Base-by-base conservation (phyloP, 2,888 invertebrate species). In the Bhutanitis thaidina region DNA sequence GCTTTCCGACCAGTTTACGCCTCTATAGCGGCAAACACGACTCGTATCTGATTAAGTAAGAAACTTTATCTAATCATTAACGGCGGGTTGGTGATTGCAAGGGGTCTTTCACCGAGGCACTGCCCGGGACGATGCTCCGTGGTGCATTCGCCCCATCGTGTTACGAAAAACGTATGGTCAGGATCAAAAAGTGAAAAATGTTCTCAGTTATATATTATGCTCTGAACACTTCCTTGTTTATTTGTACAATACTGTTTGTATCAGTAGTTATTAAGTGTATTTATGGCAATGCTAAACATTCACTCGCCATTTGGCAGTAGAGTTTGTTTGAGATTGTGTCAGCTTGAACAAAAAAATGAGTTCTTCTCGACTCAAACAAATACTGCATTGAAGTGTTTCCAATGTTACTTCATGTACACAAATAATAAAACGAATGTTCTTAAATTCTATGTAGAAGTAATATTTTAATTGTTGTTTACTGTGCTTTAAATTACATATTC, bases 301-400 rank as follows among this genome's bases (percentile, higher is more conserved):
- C 36, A 15, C 39, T 38, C 29, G 46, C 35, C 38, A 47, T 54
- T 60, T 54, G 34, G 44, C 53, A 30, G 50, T 14, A 30, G 15
- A 32, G 44, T 56, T 59, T 56, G 54, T 54, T 58, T 59, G 43
- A 41, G 35, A 39, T 37, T 40, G 43, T 43, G 43, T 52, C 43
- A 43, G 43, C 34, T 56, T 52, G 34, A 45, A 53, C 50, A 35
- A 47, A 52, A 55, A 55, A 51, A 57, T 49, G 15, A 37, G 38
- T 29, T 46, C 35, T 36, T 49, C 38, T 36, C 32, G 20, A 20
- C 3, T 3, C 3, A 20, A 20, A 20, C 27, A 27, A 27, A 1
- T 27, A 8, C 27, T 27, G 27, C 1, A 27, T 8, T 7, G 7
- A 8, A 4, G 8, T 8, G 1, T 27, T 27, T 27, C n/a, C 3